Evolutionary conservation across 2,113 vertebrate species (phyloP), one percentile per base, ranked within the genome.

Genomic region (Pungitius pungitius): DNA sequence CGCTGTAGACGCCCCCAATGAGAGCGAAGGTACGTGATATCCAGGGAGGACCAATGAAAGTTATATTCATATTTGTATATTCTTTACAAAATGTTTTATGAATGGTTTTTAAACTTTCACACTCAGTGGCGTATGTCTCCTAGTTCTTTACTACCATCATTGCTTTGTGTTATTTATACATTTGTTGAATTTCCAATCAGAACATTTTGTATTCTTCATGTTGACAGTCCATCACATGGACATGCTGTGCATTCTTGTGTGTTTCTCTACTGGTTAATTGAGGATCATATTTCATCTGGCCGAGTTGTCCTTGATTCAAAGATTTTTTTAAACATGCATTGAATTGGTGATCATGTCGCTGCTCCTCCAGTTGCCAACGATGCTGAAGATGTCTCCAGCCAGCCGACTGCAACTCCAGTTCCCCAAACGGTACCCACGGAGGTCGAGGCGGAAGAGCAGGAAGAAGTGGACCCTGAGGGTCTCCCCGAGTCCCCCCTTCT

Each of bases 1-100:
- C 8, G 42, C 12, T 45, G 54, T 2, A 37, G 64, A 64, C 22
- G 20, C 20, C 13, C 33, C 37, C 17, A 64, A 51, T 33, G 65
- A 57, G 11, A 69, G 0, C 52, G n/a, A 73, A 85, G 84, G 90
- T 89, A 30, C 3, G 75, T 70, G 20, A 72, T 69, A 14, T 71
- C 3, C 5, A 43, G 6, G 5, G 43, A n/a, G 42, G 22, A 17
- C 8, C n/a, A n/a, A n/a, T n/a, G n/a, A n/a, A n/a, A n/a, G n/a
- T n/a, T n/a, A n/a, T n/a, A n/a, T n/a, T n/a, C n/a, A n/a, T n/a
- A n/a, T n/a, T n/a, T n/a, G n/a, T n/a, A n/a, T n/a, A n/a, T n/a
- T n/a, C n/a, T n/a, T n/a, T n/a, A n/a, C n/a, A n/a, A n/a, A n/a
- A n/a, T n/a, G n/a, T n/a, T n/a, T n/a, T n/a, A n/a, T n/a, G n/a